Conservation (phyloP, 2,797 vertebrate species). For the Lacerta agilis region DNA sequence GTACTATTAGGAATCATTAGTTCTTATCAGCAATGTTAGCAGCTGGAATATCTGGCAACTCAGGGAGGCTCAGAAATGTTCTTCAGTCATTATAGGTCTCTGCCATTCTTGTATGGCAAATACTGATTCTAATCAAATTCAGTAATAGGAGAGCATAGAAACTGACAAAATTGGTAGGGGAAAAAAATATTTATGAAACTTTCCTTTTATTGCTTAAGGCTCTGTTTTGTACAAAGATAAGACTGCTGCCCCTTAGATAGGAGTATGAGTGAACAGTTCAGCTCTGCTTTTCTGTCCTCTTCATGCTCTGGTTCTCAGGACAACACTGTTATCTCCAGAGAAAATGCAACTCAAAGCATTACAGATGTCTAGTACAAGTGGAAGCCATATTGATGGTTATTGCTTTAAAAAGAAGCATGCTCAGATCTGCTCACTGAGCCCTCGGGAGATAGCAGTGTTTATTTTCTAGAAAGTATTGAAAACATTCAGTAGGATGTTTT, state of each 20-base stretch:
- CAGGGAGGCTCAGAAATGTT: conserved; percentile 62
- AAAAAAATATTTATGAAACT: conserved; percentile 70
- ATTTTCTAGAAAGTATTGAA: conserved; percentile 48
- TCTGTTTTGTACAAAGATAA: conserved; percentile 71
- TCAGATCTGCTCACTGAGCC: conserved; percentile 65
- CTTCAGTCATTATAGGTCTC: conserved; percentile 61
- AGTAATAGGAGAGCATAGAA: conserved; percentile 60
- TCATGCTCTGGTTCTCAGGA: conserved; percentile 71
- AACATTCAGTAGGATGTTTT: conserved; percentile 50
- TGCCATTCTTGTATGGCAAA: conserved; percentile 60
- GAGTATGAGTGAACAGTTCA: conserved; percentile 64
- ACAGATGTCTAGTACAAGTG: conserved; percentile 75
- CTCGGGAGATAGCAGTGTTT: conserved; percentile 62
- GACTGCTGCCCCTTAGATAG: conserved; percentile 68
- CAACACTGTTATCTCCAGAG: conserved; percentile 72
- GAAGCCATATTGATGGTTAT: conserved; percentile 79
- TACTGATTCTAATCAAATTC: conserved; percentile 71
- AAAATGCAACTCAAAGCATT: conserved; percentile 78
- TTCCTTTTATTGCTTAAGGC: conserved; percentile 66
- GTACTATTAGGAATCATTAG: conserved; percentile 74
- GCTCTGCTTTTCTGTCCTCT: conserved; percentile 72
- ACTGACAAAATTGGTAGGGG: conserved; percentile 60
- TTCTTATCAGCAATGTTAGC: conserved; percentile 71
- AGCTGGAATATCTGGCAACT: conserved; percentile 71
- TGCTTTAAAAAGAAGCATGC: conserved; percentile 66